These are phyloP conservation scores for Acleris sparsana DNA, from an alignment of 2,888 invertebrate species.

Conservation along the genomic window DNA sequence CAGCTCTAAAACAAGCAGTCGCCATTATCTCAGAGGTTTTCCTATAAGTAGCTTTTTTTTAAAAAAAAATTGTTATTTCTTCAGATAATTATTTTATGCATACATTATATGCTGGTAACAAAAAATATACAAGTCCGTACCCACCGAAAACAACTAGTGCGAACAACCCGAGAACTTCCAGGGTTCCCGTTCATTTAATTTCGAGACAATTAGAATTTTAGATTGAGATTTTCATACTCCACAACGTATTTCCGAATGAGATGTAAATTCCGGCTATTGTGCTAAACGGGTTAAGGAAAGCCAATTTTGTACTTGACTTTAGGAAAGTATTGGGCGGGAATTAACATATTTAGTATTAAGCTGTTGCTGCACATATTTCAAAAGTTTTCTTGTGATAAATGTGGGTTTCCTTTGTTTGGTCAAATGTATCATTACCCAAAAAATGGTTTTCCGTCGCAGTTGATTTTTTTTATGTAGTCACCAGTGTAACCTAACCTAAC, in stretches of 20 bases:
- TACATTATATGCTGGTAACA: background rate
- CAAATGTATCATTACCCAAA: no score
- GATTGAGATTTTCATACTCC: constrained; percentile 30
- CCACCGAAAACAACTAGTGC: constrained; percentile 2
- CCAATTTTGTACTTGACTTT: constrained; percentile 18
- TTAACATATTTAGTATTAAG: background rate
- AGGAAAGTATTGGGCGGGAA: background rate
- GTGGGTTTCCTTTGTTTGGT: no score
- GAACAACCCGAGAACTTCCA: constrained; percentile 5
- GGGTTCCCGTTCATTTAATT: constrained; percentile 24
- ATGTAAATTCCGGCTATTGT: constrained; percentile 33
- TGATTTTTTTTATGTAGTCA: no score
- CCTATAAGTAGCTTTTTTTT: no score
- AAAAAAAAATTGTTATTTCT: no score
- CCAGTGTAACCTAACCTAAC: no score
- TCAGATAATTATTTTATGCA: no score
- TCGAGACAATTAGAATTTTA: constrained; percentile 38
- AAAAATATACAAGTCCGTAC: background rate
- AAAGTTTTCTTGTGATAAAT: no score
- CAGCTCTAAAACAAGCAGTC: no score
- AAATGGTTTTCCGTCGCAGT: no score
- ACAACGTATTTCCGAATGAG: constrained; percentile 25
- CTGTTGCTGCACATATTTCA: no score
- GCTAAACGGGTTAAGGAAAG: constrained; percentile 33
- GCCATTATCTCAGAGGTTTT: no score